These are phyloP conservation scores for Acleris sparsana DNA, from an alignment of 2,888 invertebrate genomes.

Conservation along the genomic window DNA sequence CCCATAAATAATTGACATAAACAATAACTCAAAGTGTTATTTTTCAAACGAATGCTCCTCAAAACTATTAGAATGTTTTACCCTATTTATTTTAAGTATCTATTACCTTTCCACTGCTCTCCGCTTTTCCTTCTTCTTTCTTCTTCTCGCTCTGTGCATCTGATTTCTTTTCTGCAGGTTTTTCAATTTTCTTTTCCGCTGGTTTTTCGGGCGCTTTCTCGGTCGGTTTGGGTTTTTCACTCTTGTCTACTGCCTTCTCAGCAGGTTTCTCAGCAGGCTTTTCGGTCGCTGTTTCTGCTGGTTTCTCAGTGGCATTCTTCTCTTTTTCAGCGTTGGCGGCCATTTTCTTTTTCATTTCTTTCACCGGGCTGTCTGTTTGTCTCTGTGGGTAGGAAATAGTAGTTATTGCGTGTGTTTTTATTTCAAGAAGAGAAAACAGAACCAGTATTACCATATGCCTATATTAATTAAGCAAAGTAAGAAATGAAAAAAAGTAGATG, in stretches of 20 bases:
- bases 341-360: slow-evolving; percentile 78
- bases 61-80: no score
- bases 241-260: slow-evolving; percentile 46
- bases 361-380: slow-evolving; percentile 67
- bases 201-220: slow-evolving; percentile 46
- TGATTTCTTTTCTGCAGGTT: slow-evolving; percentile 41
- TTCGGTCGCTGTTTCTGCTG: slow-evolving; percentile 48
- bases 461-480: no score
- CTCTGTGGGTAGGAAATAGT: slow-evolving; percentile 46
- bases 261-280: slow-evolving; percentile 41
- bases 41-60: no score
- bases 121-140: slow-evolving; percentile 54
- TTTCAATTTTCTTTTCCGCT: slow-evolving; percentile 41
- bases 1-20: no score
- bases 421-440: no score
- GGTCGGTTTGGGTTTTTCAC: slow-evolving; percentile 46
- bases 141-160: slow-evolving; percentile 44
- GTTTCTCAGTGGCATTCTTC: slow-evolving; percentile 47
- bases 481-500: no score
- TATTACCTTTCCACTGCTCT: slow-evolving; percentile 61
- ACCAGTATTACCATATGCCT: no score
- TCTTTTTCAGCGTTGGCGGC: slow-evolving; percentile 74
- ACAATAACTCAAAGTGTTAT: no score
- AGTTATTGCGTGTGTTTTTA: background rate
- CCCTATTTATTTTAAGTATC: background rate